Evolutionary conservation across 2,888 invertebrate genomes (phyloP), one percentile per base, ranked within the genome.

Genomic region (Agapostemon virescens): DNA sequence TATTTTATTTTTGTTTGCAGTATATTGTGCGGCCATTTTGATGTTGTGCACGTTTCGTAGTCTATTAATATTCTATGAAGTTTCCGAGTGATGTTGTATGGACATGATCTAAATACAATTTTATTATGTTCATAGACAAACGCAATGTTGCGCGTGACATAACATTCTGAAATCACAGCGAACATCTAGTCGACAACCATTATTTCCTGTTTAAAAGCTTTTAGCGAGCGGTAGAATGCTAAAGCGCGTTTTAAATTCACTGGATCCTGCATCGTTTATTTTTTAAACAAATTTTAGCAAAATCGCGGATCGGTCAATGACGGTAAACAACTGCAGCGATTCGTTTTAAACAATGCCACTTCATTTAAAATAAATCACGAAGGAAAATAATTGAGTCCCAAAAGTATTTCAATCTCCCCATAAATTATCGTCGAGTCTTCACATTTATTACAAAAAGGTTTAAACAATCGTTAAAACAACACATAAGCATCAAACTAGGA

Each of bases 201-300:
- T 63, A 63, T 63, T 63, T 63, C 63, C n/a, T 11, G n/a, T 36
- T n/a, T n/a, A n/a, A 36, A 63, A 63, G 63, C 63, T 63, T 63
- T 63, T 36, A 63, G 36, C 33, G n/a, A 9, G 4, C 36, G 63
- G 0, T 36, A 36, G 33, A 36, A 63, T n/a, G 63, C 5, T 20
- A n/a, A 63, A 63, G n/a, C 20, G 13, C 11, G 13, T 36, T 36
- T n/a, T 36, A 13, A 63, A 63, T 26, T 26, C 9, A 9, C 36
- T 20, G 13, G 0, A 7, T 17, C 7, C 7, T 26, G 13, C 7
- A 26, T 17, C 17, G 55, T 17, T 26, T 7, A 55, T 55, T 26
- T 26, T 26, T 26, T 6, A 55, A 55, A 26, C 17, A 7, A 26
- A 7, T 2, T 55, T 15, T 15, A 23, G 1, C 0, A 49, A n/a